Conservation (phyloP, 2,113 vertebrate species). For the Leptocoma aspasia region DNA sequence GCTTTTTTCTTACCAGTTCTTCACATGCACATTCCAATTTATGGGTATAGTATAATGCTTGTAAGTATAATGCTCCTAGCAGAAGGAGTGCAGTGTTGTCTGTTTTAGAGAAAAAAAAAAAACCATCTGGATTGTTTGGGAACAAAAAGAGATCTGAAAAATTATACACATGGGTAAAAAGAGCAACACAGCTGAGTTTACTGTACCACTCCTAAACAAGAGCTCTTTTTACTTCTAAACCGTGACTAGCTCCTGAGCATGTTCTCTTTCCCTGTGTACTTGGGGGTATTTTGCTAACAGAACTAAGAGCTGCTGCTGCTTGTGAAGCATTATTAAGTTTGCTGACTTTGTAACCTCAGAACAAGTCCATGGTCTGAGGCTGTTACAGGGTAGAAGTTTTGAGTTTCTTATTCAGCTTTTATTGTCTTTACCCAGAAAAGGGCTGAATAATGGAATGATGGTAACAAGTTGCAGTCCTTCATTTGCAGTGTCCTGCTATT, state of each 20-base stretch:
- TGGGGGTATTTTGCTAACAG: neutral
- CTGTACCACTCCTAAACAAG: neutral
- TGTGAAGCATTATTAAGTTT: slow-evolving; percentile 1
- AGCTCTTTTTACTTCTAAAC: neutral
- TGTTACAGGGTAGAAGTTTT: neutral
- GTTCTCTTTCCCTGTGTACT: neutral
- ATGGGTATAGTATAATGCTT: neutral
- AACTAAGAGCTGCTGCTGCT: neutral
- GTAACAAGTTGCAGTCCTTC: neutral
- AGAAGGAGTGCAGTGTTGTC: neutral
- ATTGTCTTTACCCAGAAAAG: neutral
- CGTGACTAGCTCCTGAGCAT: neutral
- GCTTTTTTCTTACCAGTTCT: neutral
- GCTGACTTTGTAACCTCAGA: neutral
- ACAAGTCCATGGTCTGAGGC: neutral
- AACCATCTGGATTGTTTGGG: neutral
- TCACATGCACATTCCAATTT: neutral
- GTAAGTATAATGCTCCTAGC: neutral
- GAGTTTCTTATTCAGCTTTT: neutral
- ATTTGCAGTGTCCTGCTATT: neutral
- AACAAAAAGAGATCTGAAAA: slow-evolving; percentile 18
- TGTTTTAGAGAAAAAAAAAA: neutral
- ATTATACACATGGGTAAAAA: neutral
- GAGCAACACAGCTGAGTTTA: neutral
- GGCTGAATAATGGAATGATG: neutral